Conservation (phyloP, 2,888 invertebrate genomes). For the Agrochola lota region DNA sequence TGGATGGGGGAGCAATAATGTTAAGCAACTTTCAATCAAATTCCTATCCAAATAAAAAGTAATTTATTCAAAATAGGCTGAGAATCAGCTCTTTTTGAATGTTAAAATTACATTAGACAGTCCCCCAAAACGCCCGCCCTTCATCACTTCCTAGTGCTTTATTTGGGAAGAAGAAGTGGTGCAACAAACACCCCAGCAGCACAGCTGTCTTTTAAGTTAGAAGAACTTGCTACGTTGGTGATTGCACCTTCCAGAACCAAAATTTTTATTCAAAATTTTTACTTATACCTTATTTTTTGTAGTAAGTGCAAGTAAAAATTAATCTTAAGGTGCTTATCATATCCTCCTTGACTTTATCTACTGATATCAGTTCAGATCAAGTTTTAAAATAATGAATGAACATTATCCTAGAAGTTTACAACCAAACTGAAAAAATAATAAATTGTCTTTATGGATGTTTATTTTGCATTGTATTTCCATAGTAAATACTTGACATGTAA, state of each 20-base stretch:
- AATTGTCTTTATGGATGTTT: not conserved
- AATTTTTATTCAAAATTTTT: not conserved
- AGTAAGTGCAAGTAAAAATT: too few relatives aligned
- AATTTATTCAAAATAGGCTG: not conserved
- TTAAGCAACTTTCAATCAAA: too few relatives aligned
- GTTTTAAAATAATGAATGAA: not conserved
- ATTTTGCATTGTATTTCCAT: not conserved
- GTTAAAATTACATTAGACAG: not conserved
- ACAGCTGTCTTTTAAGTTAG: not conserved
- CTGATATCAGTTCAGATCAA: not conserved
- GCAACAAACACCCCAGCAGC: not conserved
- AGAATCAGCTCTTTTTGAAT: not conserved
- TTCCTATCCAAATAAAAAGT: not conserved
- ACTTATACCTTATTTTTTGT: too few relatives aligned
- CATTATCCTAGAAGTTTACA: not conserved
- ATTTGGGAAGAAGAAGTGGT: not conserved
- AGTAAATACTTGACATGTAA: not conserved
- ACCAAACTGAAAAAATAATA: not conserved
- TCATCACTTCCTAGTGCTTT: not conserved
- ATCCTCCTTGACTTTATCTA: too few relatives aligned
- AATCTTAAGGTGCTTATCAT: too few relatives aligned
- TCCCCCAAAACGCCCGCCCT: not conserved
- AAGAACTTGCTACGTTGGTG: not conserved
- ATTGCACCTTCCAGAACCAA: not conserved
- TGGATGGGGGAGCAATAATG: too few relatives aligned